Conservation (phyloP, 2,888 invertebrate genomes). For the Erebia aethiops region DNA sequence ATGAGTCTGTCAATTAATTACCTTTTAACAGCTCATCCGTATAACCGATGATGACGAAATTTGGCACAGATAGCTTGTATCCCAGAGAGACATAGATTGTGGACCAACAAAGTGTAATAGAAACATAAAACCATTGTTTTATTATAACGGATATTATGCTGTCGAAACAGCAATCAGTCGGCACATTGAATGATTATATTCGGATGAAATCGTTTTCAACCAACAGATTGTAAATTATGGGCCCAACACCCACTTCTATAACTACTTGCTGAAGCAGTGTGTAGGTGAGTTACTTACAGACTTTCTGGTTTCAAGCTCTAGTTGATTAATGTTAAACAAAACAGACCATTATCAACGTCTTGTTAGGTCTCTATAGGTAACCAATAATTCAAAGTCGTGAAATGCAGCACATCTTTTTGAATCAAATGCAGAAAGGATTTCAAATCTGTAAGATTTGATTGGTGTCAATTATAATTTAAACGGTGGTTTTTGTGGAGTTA, state of each 20-base stretch:
- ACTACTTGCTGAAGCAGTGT: conserved; percentile 25
- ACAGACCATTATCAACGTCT: conserved; percentile 36
- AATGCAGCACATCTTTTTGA: not conserved
- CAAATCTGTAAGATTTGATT: not conserved
- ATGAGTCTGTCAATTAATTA: too few relatives aligned
- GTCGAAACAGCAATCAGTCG: conserved; percentile 42
- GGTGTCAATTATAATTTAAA: not conserved
- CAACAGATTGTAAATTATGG: conserved; percentile 31
- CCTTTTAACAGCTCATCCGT: too few relatives aligned
- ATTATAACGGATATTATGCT: conserved; percentile 53
- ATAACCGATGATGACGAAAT: too few relatives aligned
- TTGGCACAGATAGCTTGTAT: conserved; percentile 48
- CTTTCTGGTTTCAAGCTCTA: conserved; percentile 34
- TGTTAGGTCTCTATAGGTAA: conserved; percentile 34
- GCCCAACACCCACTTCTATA: conserved; percentile 25
- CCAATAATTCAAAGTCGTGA: not conserved
- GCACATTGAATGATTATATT: conserved; percentile 41
- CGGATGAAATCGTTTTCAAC: conserved; percentile 32
- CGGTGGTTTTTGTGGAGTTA: not conserved
- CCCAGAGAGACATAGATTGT: conserved; percentile 44
- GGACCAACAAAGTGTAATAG: conserved; percentile 56
- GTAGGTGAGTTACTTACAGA: conserved; percentile 29
- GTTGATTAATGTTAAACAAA: conserved; percentile 35
- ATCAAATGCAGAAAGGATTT: not conserved
- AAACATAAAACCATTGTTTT: conserved; percentile 60